These are phyloP conservation scores for Mastacembelus armatus DNA, from an alignment of 2,797 vertebrate genomes.

Conservation along the genomic window DNA sequence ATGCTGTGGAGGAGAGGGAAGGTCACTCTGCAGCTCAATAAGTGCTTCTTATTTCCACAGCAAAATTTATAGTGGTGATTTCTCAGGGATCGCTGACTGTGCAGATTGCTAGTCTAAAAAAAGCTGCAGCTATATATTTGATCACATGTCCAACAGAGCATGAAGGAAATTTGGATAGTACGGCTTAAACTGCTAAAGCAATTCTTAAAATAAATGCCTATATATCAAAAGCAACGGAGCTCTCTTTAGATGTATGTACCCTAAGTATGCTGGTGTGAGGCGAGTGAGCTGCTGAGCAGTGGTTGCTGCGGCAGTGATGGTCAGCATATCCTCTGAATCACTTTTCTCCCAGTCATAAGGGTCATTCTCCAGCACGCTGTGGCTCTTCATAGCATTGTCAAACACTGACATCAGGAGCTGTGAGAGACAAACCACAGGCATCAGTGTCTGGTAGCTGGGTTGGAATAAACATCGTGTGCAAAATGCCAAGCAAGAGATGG, in stretches of 20 bases:
- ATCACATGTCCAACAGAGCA: conserved; percentile 16
- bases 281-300: conserved; percentile 95
- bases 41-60: conserved; percentile 34
- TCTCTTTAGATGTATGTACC: conserved; percentile 79
- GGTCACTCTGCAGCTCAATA: conserved; percentile 60
- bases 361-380: conserved; percentile 93
- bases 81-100: conserved; percentile 53
- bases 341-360: conserved; percentile 98
- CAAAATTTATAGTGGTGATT: conserved; percentile 53
- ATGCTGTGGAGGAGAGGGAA: conserved; percentile 85
- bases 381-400: conserved; percentile 94
- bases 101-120: conserved; percentile 50
- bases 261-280: conserved; percentile 90
- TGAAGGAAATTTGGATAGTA: conserved; percentile 13
- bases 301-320: conserved; percentile 87
- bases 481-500: conserved; percentile 15
- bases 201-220: not conserved
- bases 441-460: conserved; percentile 43
- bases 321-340: conserved; percentile 90
- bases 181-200: not conserved
- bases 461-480: conserved; percentile 13
- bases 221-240: not conserved
- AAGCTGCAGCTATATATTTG: conserved; percentile 25
- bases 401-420: conserved; percentile 96
- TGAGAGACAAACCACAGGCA: conserved; percentile 17